Evolutionary conservation across 2,113 vertebrate genomes (phyloP).

Genomic region (Martes martes): DNA sequence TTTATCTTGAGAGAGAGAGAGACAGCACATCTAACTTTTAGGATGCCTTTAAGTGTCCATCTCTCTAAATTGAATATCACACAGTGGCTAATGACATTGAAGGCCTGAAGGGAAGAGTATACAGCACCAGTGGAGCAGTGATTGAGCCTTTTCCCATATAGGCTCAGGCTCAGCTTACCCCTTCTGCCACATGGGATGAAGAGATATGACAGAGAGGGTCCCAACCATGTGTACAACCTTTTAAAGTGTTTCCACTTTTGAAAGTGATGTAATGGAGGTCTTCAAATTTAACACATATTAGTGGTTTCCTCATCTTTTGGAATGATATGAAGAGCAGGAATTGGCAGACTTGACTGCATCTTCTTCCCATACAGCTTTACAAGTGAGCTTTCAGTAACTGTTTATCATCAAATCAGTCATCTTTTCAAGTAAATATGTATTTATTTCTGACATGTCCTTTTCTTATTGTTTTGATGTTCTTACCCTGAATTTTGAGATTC

Average conservation of each 20-base stretch:
- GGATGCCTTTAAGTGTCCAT: background rate
- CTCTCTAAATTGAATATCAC: background rate
- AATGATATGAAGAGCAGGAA: background rate
- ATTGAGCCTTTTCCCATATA: background rate
- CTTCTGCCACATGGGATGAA: background rate
- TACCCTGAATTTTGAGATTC: background rate
- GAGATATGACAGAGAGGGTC: background rate
- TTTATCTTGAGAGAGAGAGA: no score
- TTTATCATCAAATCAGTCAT: background rate
- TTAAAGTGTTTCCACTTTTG: background rate
- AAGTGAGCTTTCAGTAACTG: background rate
- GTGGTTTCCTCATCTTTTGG: background rate
- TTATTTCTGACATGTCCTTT: conserved; percentile 13
- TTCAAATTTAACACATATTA: background rate
- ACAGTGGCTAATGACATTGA: background rate
- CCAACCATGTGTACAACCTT: background rate
- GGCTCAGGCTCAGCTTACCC: background rate
- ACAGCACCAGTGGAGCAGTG: background rate
- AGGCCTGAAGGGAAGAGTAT: background rate
- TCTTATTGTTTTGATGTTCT: conserved; percentile 11
- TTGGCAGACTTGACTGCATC: background rate
- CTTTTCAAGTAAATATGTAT: conserved; percentile 21
- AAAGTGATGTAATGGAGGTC: background rate
- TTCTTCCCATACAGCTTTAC: background rate
- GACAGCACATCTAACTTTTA: background rate